These are phyloP conservation scores for Tiaroga cobitis DNA, from an alignment of 2,797 vertebrate genomes.

Conservation along the genomic window DNA sequence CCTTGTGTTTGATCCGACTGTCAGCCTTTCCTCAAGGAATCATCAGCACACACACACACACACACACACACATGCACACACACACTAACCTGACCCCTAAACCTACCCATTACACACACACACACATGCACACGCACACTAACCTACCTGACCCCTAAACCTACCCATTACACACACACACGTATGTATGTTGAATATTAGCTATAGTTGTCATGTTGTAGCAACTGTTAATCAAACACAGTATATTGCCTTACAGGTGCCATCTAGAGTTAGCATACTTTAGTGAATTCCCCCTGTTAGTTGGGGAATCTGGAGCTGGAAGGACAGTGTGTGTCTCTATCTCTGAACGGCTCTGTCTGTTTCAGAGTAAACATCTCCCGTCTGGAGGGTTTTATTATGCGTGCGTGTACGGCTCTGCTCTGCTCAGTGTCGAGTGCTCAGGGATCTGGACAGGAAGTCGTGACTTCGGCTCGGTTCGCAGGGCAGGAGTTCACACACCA, in stretches of 20 bases:
- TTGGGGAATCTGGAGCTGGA: neutral
- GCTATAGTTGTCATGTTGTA: neutral
- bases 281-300: neutral
- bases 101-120: no score
- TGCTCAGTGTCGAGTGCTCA: conserved; percentile 53
- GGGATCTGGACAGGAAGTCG: conserved; percentile 53
- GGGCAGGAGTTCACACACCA: conserved; percentile 48
- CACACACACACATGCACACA: no score
- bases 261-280: neutral
- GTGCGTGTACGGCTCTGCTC: conserved; percentile 17
- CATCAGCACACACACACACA: no score
- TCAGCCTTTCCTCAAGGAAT: no score
- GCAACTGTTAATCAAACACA: neutral
- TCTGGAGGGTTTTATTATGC: neutral
- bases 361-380: conserved; percentile 2
- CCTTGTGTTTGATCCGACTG: no score
- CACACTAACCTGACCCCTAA: no score
- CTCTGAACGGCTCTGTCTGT: neutral
- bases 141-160: no score
- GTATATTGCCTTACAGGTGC: neutral
- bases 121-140: no score
- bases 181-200: neutral
- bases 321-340: neutral
- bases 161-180: no score
- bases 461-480: conserved; percentile 36